Conservation (phyloP, 2,797 vertebrate species). For the Pristis pectinata region DNA sequence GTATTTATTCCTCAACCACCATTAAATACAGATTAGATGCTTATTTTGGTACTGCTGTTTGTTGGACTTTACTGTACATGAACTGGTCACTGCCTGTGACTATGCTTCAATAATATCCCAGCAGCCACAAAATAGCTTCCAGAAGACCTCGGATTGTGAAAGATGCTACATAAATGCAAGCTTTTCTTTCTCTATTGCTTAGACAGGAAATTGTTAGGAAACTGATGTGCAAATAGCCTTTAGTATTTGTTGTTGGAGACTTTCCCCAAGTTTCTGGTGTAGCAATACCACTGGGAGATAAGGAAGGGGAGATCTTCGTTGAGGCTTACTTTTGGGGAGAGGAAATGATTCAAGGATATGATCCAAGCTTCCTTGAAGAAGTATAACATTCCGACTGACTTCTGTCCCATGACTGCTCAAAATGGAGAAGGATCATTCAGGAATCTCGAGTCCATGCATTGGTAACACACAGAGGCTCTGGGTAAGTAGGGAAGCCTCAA, state of each 20-base stretch:
- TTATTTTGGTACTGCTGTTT: neutral
- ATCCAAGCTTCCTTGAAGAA: too few relatives aligned
- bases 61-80: neutral
- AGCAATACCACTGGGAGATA: neutral
- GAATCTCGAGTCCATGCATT: too few relatives aligned
- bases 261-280: neutral
- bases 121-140: neutral
- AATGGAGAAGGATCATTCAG: too few relatives aligned
- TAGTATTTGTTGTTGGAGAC: neutral
- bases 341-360: too few relatives aligned
- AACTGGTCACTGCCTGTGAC: neutral
- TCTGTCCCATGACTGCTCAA: too few relatives aligned
- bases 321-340: too few relatives aligned
- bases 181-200: neutral
- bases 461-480: too few relatives aligned
- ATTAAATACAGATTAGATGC: neutral
- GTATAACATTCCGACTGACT: too few relatives aligned
- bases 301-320: neutral
- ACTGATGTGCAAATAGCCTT: neutral
- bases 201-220: neutral
- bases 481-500: too few relatives aligned
- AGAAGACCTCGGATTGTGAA: neutral
- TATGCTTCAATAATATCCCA: neutral
- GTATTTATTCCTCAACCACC: neutral
- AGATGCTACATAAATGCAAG: neutral